Percentiles rank a stretch among this genome's conserved stretches.
These are phyloP conservation scores for Heterocephalus glaber DNA, from an alignment of 2,113 vertebrate species.

Conservation along the genomic window DNA sequence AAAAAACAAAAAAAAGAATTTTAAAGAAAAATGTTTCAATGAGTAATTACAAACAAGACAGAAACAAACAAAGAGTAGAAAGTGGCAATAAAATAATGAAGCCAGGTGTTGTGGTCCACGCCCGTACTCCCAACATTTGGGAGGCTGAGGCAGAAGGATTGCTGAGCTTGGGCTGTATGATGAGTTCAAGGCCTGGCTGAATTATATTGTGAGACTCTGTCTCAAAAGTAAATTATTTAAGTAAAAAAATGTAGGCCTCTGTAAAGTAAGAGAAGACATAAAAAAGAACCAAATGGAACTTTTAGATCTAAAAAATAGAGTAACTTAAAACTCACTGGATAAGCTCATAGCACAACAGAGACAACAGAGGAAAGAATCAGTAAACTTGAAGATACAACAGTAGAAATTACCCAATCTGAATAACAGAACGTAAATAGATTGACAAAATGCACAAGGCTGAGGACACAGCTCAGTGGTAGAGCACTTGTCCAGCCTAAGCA, in stretches of 20 bases:
- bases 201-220: not conserved
- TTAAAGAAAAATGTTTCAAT: conserved; percentile 16
- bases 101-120: not conserved
- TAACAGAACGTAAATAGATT: not conserved
- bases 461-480: not conserved
- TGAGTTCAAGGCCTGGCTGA: not conserved
- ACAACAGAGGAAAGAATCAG: not conserved
- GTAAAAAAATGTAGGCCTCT: conserved; percentile 7
- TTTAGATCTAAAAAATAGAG: conserved; percentile 3
- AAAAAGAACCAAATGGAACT: conserved; percentile 31
- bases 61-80: conserved; percentile 42
- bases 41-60: conserved; percentile 49
- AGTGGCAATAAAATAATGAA: not conserved
- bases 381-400: not conserved
- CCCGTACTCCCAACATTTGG: not conserved
- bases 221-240: not conserved
- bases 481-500: not conserved
- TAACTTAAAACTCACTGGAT: not conserved
- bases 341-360: conserved; percentile 26
- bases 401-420: conserved; percentile 9
- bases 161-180: not conserved
- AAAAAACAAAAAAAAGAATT: too few relatives aligned
- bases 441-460: not conserved
- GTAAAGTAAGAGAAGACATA: not conserved
- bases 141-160: not conserved